These are phyloP conservation scores for Caenorhabditis zanzibari DNA, from an alignment of 2,888 invertebrate species.

Conservation along the genomic window DNA sequence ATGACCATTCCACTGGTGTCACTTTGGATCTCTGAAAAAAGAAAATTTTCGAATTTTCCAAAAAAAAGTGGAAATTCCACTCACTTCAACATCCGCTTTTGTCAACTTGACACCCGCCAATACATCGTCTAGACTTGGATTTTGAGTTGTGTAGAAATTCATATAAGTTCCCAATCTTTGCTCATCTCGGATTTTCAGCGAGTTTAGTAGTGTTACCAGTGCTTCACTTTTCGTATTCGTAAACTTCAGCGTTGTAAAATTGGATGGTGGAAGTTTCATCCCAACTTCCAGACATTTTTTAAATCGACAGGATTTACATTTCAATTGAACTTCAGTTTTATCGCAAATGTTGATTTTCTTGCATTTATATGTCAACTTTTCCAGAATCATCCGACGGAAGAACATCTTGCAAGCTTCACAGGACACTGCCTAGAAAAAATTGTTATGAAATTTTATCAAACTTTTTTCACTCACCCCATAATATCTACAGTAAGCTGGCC, in stretches of 20 bases:
- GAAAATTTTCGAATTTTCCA: no score
- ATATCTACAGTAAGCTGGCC: slow-evolving; percentile 11
- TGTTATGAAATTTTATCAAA: no score
- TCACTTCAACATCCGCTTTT: neutral
- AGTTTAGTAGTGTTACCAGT: neutral
- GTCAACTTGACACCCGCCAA: neutral
- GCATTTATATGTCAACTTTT: slow-evolving; percentile 17
- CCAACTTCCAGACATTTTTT: slow-evolving; percentile 28
- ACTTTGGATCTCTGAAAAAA: slow-evolving; percentile 2
- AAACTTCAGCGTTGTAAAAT: neutral
- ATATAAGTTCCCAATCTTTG: neutral
- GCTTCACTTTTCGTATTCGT: slow-evolving; percentile 22
- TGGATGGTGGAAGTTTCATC: slow-evolving; percentile 32
- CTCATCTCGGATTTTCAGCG: slow-evolving; percentile 11
- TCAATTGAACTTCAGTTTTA: neutral
- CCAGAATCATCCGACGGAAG: slow-evolving; percentile 19
- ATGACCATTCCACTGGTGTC: slow-evolving; percentile 12
- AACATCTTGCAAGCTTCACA: slow-evolving; percentile 31
- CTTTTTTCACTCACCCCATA: slow-evolving; percentile 14
- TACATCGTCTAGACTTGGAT: slow-evolving; percentile 29
- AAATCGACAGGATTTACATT: slow-evolving; percentile 23
- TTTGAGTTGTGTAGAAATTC: slow-evolving; percentile 9
- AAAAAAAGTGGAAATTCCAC: no score
- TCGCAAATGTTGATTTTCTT: slow-evolving; percentile 29
- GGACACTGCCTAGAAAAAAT: slow-evolving; percentile 11